Conservation (phyloP, 2,888 invertebrate genomes). For the Venusia cambrica region DNA sequence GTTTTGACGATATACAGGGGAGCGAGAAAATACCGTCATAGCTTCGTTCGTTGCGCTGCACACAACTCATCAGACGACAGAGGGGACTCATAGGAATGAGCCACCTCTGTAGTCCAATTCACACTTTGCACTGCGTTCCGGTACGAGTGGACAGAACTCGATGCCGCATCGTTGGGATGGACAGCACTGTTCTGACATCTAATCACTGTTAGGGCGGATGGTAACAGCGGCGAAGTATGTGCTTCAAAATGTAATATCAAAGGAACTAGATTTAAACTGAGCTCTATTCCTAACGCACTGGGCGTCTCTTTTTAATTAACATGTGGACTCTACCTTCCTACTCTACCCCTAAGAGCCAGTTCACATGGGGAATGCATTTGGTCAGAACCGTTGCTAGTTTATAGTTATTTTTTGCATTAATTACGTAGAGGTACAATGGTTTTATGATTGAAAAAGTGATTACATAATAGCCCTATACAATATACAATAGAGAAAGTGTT, state of each 20-base stretch:
- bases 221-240: conserved; percentile 40
- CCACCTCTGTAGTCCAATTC: conserved; percentile 28
- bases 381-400: too few species aligned
- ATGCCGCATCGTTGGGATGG: conserved; percentile 51
- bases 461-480: too few species aligned
- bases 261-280: conserved; percentile 36
- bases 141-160: conserved; percentile 44
- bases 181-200: conserved; percentile 39
- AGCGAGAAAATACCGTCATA: too few species aligned
- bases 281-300: conserved; percentile 4
- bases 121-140: conserved; percentile 40
- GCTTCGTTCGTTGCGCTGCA: too few species aligned
- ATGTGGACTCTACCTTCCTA: conserved; percentile 17
- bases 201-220: conserved; percentile 42
- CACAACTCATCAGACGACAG: too few species aligned
- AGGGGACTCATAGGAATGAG: too few species aligned
- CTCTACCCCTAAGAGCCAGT: too few species aligned
- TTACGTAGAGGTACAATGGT: too few species aligned
- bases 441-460: too few species aligned
- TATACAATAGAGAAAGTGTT: too few species aligned
- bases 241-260: conserved; percentile 51
- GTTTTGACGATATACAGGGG: conserved; percentile 40
- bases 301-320: conserved; percentile 16
- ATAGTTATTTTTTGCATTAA: too few species aligned
- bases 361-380: too few species aligned